Conservation (phyloP, 2,113 vertebrate species). For the Apodemus sylvaticus region DNA sequence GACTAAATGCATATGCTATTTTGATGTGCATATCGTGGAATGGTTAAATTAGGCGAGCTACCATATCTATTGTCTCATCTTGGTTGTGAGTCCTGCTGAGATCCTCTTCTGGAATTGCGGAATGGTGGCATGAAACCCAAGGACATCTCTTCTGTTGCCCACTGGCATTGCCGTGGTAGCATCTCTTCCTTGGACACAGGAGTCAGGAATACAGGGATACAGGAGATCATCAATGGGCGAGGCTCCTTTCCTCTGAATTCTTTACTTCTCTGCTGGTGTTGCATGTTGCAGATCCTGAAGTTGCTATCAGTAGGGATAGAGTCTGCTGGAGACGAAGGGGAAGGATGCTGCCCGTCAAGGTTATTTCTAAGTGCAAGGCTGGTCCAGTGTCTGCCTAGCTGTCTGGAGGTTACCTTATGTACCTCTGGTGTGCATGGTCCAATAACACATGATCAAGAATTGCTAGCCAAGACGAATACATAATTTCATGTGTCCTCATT, state of each 20-base stretch:
- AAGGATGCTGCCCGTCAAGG: neutral
- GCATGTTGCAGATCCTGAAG: neutral
- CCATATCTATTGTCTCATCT: neutral
- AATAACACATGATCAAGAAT: neutral
- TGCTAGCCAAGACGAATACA: neutral
- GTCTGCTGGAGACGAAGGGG: neutral
- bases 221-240: neutral
- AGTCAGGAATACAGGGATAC: neutral
- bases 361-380: neutral
- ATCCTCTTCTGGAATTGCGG: neutral
- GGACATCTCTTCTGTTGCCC: rapidly evolving
- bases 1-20: neutral
- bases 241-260: neutral
- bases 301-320: neutral
- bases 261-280: neutral
- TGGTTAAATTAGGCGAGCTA: neutral
- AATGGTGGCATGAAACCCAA: rapidly evolving
- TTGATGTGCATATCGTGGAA: neutral
- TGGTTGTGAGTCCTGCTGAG: neutral
- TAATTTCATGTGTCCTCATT: neutral
- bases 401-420: neutral
- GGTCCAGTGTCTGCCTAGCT: neutral
- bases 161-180: rapidly evolving
- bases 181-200: neutral
- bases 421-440: neutral